Conservation (phyloP, 2,113 vertebrate genomes). For the Leptobrachium ailaonicum region DNA sequence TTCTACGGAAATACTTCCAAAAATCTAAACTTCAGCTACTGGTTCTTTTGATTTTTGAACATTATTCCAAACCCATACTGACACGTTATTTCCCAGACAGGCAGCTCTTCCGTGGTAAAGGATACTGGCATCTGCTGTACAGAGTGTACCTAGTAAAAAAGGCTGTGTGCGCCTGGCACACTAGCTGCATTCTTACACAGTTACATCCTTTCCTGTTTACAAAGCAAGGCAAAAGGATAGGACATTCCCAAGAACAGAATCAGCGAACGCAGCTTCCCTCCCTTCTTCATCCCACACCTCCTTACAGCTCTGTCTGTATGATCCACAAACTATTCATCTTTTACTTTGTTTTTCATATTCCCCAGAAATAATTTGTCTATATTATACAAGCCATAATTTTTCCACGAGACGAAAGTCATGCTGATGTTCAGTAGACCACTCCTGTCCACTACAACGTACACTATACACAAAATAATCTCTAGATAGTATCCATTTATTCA, state of each 20-base stretch:
- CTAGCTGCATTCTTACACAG: slow-evolving; percentile 35
- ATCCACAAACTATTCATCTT: not conserved
- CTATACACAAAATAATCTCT: too few relatives aligned
- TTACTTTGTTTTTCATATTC: not conserved
- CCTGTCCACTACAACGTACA: too few relatives aligned
- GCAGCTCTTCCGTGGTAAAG: slow-evolving; percentile 13
- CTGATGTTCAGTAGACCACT: too few relatives aligned
- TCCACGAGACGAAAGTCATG: too few relatives aligned
- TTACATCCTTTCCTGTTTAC: slow-evolving; percentile 49
- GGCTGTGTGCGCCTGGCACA: slow-evolving; percentile 24
- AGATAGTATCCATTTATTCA: too few relatives aligned
- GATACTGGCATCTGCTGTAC: slow-evolving; percentile 19
- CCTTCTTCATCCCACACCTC: not conserved
- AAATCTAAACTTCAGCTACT: not conserved
- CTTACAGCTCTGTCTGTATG: not conserved
- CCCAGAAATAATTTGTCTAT: too few relatives aligned
- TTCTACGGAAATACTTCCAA: slow-evolving; percentile 4
- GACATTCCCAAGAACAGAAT: slow-evolving; percentile 41
- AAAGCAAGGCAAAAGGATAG: slow-evolving; percentile 24
- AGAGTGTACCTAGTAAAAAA: slow-evolving; percentile 20
- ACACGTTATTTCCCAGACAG: not conserved
- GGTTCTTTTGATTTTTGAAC: not conserved
- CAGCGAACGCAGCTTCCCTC: not conserved
- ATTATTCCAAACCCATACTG: slow-evolving; percentile 1
- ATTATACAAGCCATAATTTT: too few relatives aligned